Evolutionary conservation across 2,113 vertebrate genomes (phyloP).

Genomic region (cat (Felis catus)): F.catus_Fca126_mat1.0 CM031423.1:73540501-73541000

Average conservation of each 20-base stretch:
- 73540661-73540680: no score
- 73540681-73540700: no score
- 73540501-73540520: neutral
- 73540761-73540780: no score
- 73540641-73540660: neutral
- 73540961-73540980: neutral
- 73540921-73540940: neutral
- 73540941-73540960: neutral
- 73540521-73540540: neutral
- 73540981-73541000: neutral
- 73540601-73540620: neutral
- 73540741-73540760: no score
- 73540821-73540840: no score
- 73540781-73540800: no score
- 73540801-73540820: no score
- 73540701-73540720: no score
- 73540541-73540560: neutral
- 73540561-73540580: neutral
- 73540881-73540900: neutral
- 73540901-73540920: neutral
- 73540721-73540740: no score
- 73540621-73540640: neutral
- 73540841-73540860: no score
- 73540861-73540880: no score
- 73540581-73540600: neutral